A percentile compares a stretch with the other conserved stretches of the same genome.
phyloP scores from a whole-genome alignment of 2,888 invertebrate genomes.

The Cheilosia impressa region DNA sequence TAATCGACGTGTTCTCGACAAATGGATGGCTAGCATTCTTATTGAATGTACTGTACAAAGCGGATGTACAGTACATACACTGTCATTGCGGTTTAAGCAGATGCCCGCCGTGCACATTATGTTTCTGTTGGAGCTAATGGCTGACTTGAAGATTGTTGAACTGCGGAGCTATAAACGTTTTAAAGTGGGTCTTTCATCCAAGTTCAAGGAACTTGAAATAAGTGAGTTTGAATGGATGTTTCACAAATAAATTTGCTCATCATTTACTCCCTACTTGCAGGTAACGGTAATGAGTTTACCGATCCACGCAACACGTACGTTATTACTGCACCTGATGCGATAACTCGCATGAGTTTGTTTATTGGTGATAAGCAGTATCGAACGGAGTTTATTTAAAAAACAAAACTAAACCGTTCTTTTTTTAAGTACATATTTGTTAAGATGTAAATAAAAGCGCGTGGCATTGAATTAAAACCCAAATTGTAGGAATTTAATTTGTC shows the following conservation, averaged over 20 bases:
- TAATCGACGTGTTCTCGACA: conserved; percentile 88
- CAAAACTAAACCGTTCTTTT: too few species aligned
- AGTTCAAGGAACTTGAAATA: conserved; percentile 77
- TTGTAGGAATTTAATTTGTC: too few species aligned
- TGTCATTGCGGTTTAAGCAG: conserved; percentile 87
- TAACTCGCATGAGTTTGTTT: conserved; percentile 85
- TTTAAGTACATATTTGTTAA: not conserved
- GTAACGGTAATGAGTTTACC: conserved; percentile 84
- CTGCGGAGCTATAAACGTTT: conserved; percentile 46
- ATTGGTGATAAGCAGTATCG: conserved; percentile 86
- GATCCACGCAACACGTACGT: conserved; percentile 84
- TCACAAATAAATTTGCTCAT: not conserved
- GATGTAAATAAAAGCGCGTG: not conserved
- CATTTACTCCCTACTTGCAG: conserved; percentile 77
- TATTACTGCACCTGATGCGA: conserved; percentile 84
- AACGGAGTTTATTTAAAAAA: conserved; percentile 83
- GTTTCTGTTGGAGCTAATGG: conserved; percentile 84
- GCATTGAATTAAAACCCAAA: too few species aligned
- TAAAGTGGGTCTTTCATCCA: conserved; percentile 82
- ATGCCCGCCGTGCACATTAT: conserved; percentile 86
- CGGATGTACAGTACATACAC: conserved; percentile 84
- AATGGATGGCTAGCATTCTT: conserved; percentile 88
- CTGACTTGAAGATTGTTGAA: conserved; percentile 84
- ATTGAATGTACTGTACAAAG: conserved; percentile 87
- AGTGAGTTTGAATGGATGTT: conserved; percentile 11